Conservation (phyloP, 2,113 vertebrate species). For the Hemibates koningsi region DNA sequence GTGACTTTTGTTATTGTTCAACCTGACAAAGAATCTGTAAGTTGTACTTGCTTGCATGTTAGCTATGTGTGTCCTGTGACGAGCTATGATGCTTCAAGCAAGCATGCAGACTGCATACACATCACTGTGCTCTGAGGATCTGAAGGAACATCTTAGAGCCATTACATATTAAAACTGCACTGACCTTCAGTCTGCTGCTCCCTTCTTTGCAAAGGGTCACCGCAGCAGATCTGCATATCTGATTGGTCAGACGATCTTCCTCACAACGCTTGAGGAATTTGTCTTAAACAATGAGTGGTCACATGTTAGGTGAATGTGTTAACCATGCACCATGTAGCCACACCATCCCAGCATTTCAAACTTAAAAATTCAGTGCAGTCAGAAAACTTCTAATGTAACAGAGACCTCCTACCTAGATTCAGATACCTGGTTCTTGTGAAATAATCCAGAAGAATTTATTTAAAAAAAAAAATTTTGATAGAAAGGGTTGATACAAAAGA, state of each 20-base stretch:
- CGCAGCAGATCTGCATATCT: background rate
- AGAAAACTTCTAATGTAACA: accelerated
- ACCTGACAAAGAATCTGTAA: background rate
- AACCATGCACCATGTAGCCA: background rate
- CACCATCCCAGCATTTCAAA: background rate
- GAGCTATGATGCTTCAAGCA: background rate
- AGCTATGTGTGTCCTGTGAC: background rate
- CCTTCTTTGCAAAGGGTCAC: background rate
- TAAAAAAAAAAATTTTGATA: background rate
- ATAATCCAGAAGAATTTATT: background rate
- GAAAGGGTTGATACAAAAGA: background rate
- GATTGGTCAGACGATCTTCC: background rate
- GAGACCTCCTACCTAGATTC: background rate
- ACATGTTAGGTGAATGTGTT: accelerated
- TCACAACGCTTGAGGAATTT: background rate
- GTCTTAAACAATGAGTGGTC: background rate
- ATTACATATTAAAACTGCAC: background rate
- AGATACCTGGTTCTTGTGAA: accelerated
- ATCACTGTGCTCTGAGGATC: background rate
- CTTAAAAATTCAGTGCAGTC: background rate
- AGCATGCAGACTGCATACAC: background rate
- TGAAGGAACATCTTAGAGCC: background rate
- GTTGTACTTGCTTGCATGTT: accelerated
- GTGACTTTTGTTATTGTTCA: accelerated
- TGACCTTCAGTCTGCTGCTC: background rate